These are phyloP conservation scores for Rhineura floridana DNA, from an alignment of 2,113 vertebrate genomes.

Conservation along the genomic window DNA sequence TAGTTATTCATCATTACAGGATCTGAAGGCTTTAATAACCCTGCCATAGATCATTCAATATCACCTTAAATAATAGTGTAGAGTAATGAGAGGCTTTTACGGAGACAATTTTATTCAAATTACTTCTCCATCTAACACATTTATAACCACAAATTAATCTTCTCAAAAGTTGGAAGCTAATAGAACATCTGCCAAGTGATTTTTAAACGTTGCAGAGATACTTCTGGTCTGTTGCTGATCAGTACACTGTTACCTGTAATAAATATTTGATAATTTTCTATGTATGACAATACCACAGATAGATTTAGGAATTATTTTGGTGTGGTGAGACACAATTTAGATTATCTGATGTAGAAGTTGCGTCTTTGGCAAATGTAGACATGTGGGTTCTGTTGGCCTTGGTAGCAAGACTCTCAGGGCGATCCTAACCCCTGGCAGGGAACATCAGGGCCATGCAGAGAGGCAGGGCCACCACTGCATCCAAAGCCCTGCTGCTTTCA, in stretches of 20 bases:
- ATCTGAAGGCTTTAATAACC: constrained; percentile 20
- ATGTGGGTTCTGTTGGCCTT: background rate
- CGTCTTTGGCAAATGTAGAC: background rate
- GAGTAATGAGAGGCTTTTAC: constrained; percentile 8
- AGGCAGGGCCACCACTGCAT: no score
- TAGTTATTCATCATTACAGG: background rate
- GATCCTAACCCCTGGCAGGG: no score
- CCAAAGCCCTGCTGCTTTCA: no score
- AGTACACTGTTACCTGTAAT: background rate
- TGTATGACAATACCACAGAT: background rate
- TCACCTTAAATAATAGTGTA: constrained; percentile 14
- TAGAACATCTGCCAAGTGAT: background rate
- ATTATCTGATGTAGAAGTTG: background rate
- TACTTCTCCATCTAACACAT: constrained; percentile 5
- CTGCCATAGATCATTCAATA: constrained; percentile 3
- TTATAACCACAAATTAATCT: constrained; percentile 20
- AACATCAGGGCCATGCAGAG: no score
- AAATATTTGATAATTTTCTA: background rate
- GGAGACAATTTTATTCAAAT: constrained; percentile 5
- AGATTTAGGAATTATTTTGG: background rate
- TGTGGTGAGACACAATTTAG: background rate
- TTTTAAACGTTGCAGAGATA: constrained; percentile 18
- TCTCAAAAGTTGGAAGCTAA: background rate
- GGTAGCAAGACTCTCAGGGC: background rate
- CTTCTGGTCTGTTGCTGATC: constrained; percentile 1